Conservation (phyloP, 2,888 invertebrate species). For the Neuroscelio doddi region DNA sequence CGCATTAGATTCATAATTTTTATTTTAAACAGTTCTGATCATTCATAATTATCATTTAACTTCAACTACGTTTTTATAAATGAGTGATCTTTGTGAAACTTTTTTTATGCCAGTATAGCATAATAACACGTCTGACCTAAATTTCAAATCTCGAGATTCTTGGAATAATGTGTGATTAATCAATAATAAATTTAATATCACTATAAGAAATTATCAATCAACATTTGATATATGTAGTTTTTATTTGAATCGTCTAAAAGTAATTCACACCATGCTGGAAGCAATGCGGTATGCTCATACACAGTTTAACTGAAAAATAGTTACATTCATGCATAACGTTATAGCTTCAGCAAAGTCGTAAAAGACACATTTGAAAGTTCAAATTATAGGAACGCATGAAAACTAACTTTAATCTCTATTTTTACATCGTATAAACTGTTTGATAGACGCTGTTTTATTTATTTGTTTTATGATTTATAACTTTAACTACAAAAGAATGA, state of each 20-base stretch:
- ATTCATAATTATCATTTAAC: too few relatives aligned
- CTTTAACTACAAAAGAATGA: slow-evolving; percentile 9
- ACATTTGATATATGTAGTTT: too few relatives aligned
- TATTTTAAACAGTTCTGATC: too few relatives aligned
- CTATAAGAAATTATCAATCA: neutral
- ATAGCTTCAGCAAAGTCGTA: slow-evolving; percentile 21
- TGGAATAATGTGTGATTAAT: slow-evolving; percentile 25
- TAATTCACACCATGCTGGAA: neutral
- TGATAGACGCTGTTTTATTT: slow-evolving; percentile 2
- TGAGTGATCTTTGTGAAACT: neutral
- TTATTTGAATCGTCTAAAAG: neutral
- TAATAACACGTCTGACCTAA: slow-evolving; percentile 37
- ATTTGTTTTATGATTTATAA: slow-evolving; percentile 32
- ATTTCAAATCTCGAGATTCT: slow-evolving; percentile 37
- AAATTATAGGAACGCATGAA: slow-evolving; percentile 28
- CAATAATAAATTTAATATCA: slow-evolving; percentile 25
- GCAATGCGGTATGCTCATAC: neutral
- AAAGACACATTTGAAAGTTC: slow-evolving; percentile 28
- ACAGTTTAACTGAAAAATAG: neutral
- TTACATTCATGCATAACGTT: slow-evolving; percentile 1
- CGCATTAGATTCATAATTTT: too few relatives aligned
- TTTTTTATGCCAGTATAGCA: slow-evolving; percentile 1
- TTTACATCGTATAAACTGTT: slow-evolving; percentile 11
- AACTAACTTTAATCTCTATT: slow-evolving; percentile 40
- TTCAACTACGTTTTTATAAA: neutral